Evolutionary conservation across 2,888 invertebrate species (phyloP), one percentile per base, ranked within the genome.

Genomic region (Xestia ashworthii): DNA sequence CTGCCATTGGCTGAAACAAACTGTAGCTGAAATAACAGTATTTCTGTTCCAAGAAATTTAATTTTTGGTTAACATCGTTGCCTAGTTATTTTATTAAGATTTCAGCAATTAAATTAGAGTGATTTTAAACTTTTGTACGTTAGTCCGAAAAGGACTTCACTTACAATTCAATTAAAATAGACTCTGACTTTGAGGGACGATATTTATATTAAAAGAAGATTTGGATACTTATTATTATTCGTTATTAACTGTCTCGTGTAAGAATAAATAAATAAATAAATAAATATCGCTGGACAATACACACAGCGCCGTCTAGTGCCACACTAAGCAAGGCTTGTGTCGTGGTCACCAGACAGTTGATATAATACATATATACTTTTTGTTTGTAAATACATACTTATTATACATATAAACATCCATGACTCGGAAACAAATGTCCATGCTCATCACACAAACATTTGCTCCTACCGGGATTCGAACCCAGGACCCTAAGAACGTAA

Each of bases 81-180:
- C 2, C 38, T 19, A 65, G 68, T 74, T 68, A 78, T 68, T 83
- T 68, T 68, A 65, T 64, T 78, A 71, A 38, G 62, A 64, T 67
- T 44, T 50, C 65, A n/a, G 58, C 67, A 68, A 62, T 74, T 5
- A 68, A 69, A 65, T 74, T 55, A 65, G 46, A 74, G 32, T 65
- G 68, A 69, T 65, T 74, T 22, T 6, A 41, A 82, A 83, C 71
- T 83, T 82, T 48, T 46, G 11, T 16, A 64, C 71, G 25, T 68
- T 71, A 71, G 44, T 64, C n/a, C 16, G 16, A 64, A 74, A 71
- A 53, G 60, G 71, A 53, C 32, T 68, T 58, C 16, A 53, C 66
- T 71, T 71, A 60, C n/a, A 68, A 78, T 83, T 83, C 64, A 83
- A 83, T 78, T 78, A 74, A 72, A 68, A 83, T 74, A 46, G 38